Percentiles rank a stretch among this genome's conserved stretches.
Evolutionary conservation across 2,113 vertebrate species (phyloP).

Genomic region (Hemicordylus capensis): DNA sequence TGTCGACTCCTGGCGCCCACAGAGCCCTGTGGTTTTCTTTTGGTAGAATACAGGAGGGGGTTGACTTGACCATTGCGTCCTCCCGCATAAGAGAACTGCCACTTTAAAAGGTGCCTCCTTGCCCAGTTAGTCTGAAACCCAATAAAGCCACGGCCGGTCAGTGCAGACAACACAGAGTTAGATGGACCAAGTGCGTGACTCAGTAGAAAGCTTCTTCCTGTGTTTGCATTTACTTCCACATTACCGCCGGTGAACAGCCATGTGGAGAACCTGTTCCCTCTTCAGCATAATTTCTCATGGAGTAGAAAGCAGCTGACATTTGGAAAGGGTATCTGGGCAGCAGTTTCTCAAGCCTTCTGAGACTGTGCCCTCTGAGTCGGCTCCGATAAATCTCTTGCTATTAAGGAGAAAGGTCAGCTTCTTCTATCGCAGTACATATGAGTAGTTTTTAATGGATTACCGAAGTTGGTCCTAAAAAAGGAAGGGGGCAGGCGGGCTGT

Average conservation of each 20-base stretch:
- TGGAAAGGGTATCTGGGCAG: neutral
- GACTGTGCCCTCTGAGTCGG: neutral
- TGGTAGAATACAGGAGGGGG: too few relatives aligned
- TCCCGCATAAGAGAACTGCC: too few relatives aligned
- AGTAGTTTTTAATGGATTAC: neutral
- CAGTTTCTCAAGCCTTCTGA: neutral
- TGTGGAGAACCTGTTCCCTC: neutral
- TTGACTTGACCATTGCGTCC: too few relatives aligned
- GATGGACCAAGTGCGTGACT: too few relatives aligned
- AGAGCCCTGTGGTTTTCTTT: too few relatives aligned
- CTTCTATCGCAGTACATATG: neutral
- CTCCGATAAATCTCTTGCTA: neutral
- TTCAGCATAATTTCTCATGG: neutral
- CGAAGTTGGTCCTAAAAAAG: neutral
- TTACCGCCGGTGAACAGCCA: neutral
- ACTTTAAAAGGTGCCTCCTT: too few relatives aligned
- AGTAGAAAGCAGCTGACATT: conserved; percentile 20
- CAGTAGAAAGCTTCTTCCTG: too few relatives aligned
- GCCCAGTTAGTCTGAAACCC: too few relatives aligned
- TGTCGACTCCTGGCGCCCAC: too few relatives aligned
- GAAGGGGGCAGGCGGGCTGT: neutral
- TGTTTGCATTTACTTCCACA: neutral
- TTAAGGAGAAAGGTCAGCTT: conserved; percentile 7
- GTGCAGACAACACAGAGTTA: too few relatives aligned
- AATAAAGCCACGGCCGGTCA: too few relatives aligned